Conservation (phyloP, 2,113 vertebrate species). For the Coturnix japonica region DNA sequence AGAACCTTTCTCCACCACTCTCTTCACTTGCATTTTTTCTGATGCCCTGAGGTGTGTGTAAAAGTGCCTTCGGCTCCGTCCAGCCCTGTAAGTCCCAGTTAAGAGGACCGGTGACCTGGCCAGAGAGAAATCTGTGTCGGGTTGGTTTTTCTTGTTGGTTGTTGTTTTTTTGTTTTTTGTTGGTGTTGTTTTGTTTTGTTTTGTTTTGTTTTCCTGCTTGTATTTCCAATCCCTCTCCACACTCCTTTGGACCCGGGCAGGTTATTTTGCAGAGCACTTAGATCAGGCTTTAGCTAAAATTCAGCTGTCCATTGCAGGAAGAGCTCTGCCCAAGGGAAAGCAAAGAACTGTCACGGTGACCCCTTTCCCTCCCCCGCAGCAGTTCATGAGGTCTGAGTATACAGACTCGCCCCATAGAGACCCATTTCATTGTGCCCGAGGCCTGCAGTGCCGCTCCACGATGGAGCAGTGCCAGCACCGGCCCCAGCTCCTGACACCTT, state of each 20-base stretch:
- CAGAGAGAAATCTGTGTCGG: accelerated
- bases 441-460: conserved; percentile 62
- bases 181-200: too few relatives aligned
- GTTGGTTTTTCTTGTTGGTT: accelerated
- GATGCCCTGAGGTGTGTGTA: accelerated
- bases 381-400: conserved; percentile 62
- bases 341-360: background rate
- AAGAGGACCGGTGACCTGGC: background rate
- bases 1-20: background rate
- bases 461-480: conserved; percentile 72
- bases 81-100: background rate
- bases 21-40: accelerated
- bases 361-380: conserved; percentile 22
- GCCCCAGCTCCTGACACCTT: conserved; percentile 78
- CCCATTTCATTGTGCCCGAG: conserved; percentile 74
- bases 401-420: conserved; percentile 68
- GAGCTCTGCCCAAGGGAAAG: background rate
- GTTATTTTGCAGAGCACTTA: background rate
- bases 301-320: background rate
- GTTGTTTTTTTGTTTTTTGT: too few relatives aligned
- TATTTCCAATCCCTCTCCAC: accelerated
- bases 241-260: background rate
- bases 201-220: background rate
- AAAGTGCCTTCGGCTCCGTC: accelerated
- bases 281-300: background rate